Base-by-base conservation (phyloP, 2,113 vertebrate species). In the Python bivittatus region DNA sequence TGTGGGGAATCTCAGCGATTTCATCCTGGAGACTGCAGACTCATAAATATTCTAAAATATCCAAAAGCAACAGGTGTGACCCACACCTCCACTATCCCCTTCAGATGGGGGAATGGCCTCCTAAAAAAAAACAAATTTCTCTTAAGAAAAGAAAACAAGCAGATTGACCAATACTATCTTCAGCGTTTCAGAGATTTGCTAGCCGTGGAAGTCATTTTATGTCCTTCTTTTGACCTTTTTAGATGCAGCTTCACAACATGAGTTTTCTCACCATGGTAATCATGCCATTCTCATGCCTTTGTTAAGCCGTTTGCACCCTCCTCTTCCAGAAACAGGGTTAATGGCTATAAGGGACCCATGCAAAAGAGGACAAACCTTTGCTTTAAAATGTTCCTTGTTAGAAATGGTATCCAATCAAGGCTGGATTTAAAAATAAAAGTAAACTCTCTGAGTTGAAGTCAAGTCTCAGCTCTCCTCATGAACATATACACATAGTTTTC, bases 1-100 rank as follows among this genome's bases (percentile, higher is more conserved):
- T 94, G 68, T 56, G 13, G 89, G 93, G n/a, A 86, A 93, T 94
- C 93, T 96, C 91, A 86, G 27, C n/a, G 88, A 89, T 72, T 9
- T 95, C 94, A 93, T 95, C 93, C 94, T 42, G 52, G 88, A 92
- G 95, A 96, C 88, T 93, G 95, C 89, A 92, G 0, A 2, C 89
- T 85, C 92, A 96, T 96, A 95, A 97, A 96, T 97, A 94, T 94
- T 12, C 64, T 0, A 0, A 57, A 42, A 93, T 84, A n/a, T 85
- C 93, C 84, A 90, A 89, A 89, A 93, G 88, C 60, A 96, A 95
- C 97, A 97, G 96, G 96, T 98, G 97, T 95, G 96, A 97, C 96
- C 95, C 85, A 44, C 44, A 92, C 84, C 92, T 92, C 94, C 38
- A 17, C 29, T 44, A n/a, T n/a, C 86, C 68, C 90, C 79, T 79